Conservation (phyloP, 92 coral and sea anemone genomes). For the Hydrozoanthus gracilis region DNA sequence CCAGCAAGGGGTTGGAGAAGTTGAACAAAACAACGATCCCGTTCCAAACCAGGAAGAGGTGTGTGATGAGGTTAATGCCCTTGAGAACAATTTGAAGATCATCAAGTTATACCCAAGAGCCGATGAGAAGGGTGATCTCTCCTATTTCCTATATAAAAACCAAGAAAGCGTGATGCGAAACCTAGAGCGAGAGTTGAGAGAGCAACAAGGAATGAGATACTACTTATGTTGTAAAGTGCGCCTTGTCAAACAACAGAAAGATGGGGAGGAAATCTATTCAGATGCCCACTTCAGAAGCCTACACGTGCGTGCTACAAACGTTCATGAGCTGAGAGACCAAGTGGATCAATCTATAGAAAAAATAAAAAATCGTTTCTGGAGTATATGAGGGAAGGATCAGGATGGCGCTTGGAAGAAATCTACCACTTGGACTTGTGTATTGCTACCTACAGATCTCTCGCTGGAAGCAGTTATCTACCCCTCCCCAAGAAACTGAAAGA, state of each 20-base stretch:
- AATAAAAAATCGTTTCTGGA: conserved; percentile 17
- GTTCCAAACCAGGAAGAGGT: not conserved
- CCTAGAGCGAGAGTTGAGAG: conserved; percentile 21
- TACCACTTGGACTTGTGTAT: too few species aligned
- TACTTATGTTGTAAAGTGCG: conserved; percentile 40
- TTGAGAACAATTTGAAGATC: not conserved
- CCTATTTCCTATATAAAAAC: not conserved
- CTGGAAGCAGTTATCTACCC: conserved; percentile 55
- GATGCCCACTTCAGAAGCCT: conserved; percentile 57
- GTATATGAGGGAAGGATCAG: too few species aligned
- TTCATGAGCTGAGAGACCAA: conserved; percentile 37
- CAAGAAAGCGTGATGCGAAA: not conserved
- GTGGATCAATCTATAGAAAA: conserved; percentile 48
- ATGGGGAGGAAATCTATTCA: conserved; percentile 29
- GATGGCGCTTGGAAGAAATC: conserved; percentile 54
- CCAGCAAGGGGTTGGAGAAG: not conserved
- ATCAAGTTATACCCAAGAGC: too few species aligned
- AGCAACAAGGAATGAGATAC: too few species aligned
- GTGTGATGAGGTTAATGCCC: not conserved
- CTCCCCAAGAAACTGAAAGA: conserved; percentile 47
- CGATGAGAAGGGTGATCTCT: not conserved
- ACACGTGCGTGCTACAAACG: conserved; percentile 20
- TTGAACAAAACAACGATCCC: not conserved
- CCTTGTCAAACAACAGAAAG: conserved; percentile 48
- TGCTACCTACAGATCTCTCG: conserved; percentile 51